Evolutionary conservation across 2,113 vertebrate species (phyloP).

Genomic region (Muntiacus muntjak): DNA sequence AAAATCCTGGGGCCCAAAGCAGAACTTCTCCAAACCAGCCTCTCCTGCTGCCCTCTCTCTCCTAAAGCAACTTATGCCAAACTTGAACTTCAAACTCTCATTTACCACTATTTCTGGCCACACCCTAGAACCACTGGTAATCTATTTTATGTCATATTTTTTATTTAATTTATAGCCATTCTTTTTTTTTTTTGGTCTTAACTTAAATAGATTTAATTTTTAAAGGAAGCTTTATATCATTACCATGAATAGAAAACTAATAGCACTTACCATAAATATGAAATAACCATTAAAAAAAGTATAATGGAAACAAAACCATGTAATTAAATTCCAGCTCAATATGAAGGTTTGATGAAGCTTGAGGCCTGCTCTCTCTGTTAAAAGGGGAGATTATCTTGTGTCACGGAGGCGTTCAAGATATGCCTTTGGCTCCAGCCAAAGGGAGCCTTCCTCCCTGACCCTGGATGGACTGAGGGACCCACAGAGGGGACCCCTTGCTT

Average conservation of each 20-base stretch:
- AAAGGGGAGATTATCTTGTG: not conserved
- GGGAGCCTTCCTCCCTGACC: not conserved
- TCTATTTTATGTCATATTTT: constrained; percentile 25
- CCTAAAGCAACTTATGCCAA: not conserved
- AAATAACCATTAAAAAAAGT: constrained; percentile 65
- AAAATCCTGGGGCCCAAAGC: constrained; percentile 41
- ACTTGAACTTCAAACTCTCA: not conserved
- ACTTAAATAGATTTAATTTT: constrained; percentile 71
- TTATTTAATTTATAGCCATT: constrained; percentile 62
- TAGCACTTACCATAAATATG: constrained; percentile 73
- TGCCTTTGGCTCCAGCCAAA: not conserved
- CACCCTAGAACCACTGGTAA: not conserved
- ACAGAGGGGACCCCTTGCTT: not conserved
- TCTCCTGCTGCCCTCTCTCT: not conserved
- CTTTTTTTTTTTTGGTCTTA: constrained; percentile 22
- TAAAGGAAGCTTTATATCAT: constrained; percentile 66
- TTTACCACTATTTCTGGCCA: not conserved
- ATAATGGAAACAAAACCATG: constrained; percentile 66
- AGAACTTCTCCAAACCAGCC: not conserved
- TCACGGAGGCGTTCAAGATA: not conserved
- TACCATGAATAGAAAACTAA: constrained; percentile 69
- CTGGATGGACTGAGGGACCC: not conserved
- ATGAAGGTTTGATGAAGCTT: constrained; percentile 50
- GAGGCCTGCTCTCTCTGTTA: constrained; percentile 27
- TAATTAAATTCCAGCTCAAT: constrained; percentile 67